Conservation (phyloP, 2,888 invertebrate genomes). For the Coremacera marginata region DNA sequence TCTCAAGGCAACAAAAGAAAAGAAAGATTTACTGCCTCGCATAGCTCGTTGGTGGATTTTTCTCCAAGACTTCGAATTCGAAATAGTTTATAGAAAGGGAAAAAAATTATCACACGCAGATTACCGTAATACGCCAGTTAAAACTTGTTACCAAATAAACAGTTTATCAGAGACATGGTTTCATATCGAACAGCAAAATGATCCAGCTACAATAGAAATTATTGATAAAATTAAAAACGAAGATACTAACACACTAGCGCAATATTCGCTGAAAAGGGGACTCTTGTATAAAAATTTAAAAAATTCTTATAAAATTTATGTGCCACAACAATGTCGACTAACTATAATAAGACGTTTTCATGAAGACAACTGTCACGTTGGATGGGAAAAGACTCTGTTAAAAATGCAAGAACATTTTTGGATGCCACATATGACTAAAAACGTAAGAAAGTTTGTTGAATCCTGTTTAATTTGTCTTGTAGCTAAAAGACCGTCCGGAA, state of each 20-base stretch:
- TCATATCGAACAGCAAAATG: conserved; percentile 21
- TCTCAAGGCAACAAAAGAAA: not conserved
- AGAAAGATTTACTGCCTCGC: conserved; percentile 39
- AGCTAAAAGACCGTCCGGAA: conserved; percentile 38
- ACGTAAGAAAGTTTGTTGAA: conserved; percentile 35
- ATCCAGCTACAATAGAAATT: not conserved
- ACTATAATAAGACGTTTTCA: conserved; percentile 33
- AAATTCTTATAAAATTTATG: not conserved
- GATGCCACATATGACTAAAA: conserved; percentile 32
- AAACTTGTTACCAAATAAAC: conserved; percentile 27
- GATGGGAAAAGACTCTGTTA: conserved; percentile 39
- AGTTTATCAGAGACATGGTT: conserved; percentile 33
- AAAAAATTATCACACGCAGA: conserved; percentile 38
- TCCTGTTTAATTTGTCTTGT: conserved; percentile 29
- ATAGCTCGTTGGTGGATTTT: conserved; percentile 27
- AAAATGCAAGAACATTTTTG: conserved; percentile 31
- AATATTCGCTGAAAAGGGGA: not conserved
- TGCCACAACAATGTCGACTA: not conserved
- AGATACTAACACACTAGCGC: not conserved
- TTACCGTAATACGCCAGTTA: conserved; percentile 19
- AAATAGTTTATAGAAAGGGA: conserved; percentile 38
- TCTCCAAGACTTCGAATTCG: conserved; percentile 42
- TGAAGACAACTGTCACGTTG: conserved; percentile 38
- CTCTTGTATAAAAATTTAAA: not conserved
- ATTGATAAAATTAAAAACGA: not conserved